Percentiles rank a stretch among this genome's conserved stretches.
phyloP scores from a whole-genome alignment of 2,113 vertebrate genomes.

The Helogale parvula region DNA sequence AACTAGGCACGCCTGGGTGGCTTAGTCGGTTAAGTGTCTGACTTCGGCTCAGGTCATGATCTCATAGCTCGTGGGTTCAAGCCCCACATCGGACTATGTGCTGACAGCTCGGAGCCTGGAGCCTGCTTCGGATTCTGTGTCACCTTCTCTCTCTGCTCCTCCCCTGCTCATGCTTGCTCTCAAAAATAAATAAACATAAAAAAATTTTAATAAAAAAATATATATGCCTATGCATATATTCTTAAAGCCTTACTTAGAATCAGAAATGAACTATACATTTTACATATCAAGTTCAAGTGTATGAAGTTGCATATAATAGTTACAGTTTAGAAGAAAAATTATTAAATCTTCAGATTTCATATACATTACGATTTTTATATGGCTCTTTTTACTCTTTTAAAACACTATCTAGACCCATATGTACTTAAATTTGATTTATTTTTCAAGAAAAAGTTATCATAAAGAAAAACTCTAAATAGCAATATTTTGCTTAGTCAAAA shows the following conservation, averaged over 20 bases:
- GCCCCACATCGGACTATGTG: too few species aligned
- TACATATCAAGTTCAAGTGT: background rate
- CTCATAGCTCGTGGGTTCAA: too few species aligned
- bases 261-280: background rate
- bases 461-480: background rate
- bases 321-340: background rate
- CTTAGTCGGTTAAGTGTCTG: too few species aligned
- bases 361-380: background rate
- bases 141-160: too few species aligned
- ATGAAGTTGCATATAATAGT: background rate
- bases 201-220: too few species aligned
- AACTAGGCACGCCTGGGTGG: too few species aligned
- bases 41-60: too few species aligned
- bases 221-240: background rate
- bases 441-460: background rate
- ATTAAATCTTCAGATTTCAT: constrained; percentile 36
- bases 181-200: too few species aligned
- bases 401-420: background rate
- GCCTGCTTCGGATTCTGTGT: too few species aligned
- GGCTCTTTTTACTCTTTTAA: background rate
- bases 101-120: too few species aligned
- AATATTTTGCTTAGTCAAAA: constrained; percentile 26
- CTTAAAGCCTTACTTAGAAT: background rate
- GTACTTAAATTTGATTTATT: background rate
- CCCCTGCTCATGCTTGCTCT: too few species aligned